These are phyloP conservation scores for Watersipora subatra DNA, from an alignment of 1,140 invertebrate species.

Conservation along the genomic window DNA sequence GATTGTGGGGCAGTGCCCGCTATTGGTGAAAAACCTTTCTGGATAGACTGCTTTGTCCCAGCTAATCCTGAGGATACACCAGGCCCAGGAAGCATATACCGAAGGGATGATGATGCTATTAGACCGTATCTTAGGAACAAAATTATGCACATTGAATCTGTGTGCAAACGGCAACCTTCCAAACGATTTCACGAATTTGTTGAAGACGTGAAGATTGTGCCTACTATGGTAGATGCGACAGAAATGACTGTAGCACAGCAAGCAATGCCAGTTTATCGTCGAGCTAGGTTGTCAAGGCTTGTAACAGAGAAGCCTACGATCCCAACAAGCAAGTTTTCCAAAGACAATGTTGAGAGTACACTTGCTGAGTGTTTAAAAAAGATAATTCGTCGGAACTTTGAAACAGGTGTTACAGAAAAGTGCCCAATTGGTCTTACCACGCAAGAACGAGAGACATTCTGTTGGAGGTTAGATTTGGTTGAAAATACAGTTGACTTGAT, in stretches of 20 bases:
- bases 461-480: not conserved
- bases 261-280: not conserved
- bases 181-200: not conserved
- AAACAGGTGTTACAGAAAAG: no score
- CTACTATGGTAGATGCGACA: not conserved
- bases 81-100: not conserved
- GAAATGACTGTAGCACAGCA: not conserved
- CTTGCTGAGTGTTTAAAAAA: not conserved
- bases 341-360: not conserved
- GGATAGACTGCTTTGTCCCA: not conserved
- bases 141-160: not conserved
- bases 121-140: not conserved
- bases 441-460: not conserved
- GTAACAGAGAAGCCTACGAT: not conserved
- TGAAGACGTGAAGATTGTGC: not conserved
- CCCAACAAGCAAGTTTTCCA: not conserved
- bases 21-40: not conserved
- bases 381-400: no score
- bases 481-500: not conserved
- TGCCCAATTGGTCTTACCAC: not conserved
- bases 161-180: not conserved
- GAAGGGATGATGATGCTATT: not conserved
- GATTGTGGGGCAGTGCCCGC: not conserved
- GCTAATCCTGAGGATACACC: not conserved
- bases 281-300: not conserved